Evolutionary conservation across 2,888 invertebrate genomes (phyloP), one percentile per base, ranked within the genome.

Genomic region (Leptinotarsa tumamoca): DNA sequence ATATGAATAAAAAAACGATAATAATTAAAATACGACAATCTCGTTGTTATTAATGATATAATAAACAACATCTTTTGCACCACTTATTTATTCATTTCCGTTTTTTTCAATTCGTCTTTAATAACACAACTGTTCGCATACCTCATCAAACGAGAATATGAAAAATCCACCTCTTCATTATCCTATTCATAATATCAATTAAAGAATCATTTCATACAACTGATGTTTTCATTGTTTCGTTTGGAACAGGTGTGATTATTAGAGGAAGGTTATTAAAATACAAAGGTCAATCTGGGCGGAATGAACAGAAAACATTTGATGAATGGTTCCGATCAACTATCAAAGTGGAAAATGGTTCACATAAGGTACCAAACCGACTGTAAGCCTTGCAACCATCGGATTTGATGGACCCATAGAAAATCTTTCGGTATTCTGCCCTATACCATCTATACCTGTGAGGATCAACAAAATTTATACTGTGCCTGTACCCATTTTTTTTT

Each of bases 191-290:
- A 68, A 74, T 66, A 73, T 73, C 72, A 78, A 75, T 78, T 75
- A 75, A 73, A 73, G 67, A 73, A 68, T 66, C 67, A 78, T 75
- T 75, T 70, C 21, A 50, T 75, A 78, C 71, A 78, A 78, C 73
- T 72, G 50, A 61, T 72, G 63, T 72, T 77, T 61, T 70, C 63
- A 77, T 74, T 77, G 77, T 77, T 70, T 74, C 54, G 68, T 70
- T 68, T 71, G 58, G 52, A 75, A 78, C 78, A 78, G 78, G 73
- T 78, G 78, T 73, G 72, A 56, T 71, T 15, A 18, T 52, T 54
- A 51, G 23, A 18, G 23, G 23, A 14, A 58, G 23, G 4, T 58
- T 23, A 15, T 23, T 4, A 17, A 23, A 58, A 14, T 23, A 15
- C 1, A 15, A 27, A 58, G 1, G 58, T 27, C 58, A 23, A 58